Base-by-base conservation (phyloP, 2,888 invertebrate genomes). In the Drosophila paranaensis region DNA sequence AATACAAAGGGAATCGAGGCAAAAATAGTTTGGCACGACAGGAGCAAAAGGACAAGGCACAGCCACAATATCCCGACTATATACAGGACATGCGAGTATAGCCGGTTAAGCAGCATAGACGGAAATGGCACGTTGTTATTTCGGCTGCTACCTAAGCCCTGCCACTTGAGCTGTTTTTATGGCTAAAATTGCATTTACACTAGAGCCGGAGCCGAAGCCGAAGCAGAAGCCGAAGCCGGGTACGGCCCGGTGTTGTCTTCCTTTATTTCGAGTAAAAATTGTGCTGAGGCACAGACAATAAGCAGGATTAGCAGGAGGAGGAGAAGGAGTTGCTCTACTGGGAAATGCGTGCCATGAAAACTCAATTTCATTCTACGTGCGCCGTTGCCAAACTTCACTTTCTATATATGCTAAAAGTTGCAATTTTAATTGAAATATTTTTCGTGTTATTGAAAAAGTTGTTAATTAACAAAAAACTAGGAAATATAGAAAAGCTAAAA, bases 121-220 rank as follows among this genome's bases (percentile, higher is more conserved):
- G 20, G 39, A 45, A 65, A 45, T 62, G 30, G 46, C 65, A 62
- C 65, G 37, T 55, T 64, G 53, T 62, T 66, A 62, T 65, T 39
- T 60, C 48, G 39, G 37, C 40, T 27, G 55, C 62, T 76, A 77
- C 77, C 74, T 77, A 74, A 62, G 64, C 46, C 53, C 37, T 14
- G 60, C 51, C 71, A 78, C 78, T 77, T 71, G 55, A 71, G 56
- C 50, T 60, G 53, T 69, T 74, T 74, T 77, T 67, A 74, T 69
- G 55, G 53, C 56, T 20, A 56, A 71, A 77, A 71, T 61, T 73
- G 77, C 69, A 69, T 66, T 68, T 61, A 55, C 60, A 60, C 48
- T 50, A 39, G 35, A 43, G 66, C 56, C 50, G 42, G 46, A 33
- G 14, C 14, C 46, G 10, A 62, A 3, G 6, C 30, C 27, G 27